Percentiles rank a stretch among this genome's conserved stretches.
Evolutionary conservation across 2,113 vertebrate genomes (phyloP).

Genomic region (Conger conger): DNA sequence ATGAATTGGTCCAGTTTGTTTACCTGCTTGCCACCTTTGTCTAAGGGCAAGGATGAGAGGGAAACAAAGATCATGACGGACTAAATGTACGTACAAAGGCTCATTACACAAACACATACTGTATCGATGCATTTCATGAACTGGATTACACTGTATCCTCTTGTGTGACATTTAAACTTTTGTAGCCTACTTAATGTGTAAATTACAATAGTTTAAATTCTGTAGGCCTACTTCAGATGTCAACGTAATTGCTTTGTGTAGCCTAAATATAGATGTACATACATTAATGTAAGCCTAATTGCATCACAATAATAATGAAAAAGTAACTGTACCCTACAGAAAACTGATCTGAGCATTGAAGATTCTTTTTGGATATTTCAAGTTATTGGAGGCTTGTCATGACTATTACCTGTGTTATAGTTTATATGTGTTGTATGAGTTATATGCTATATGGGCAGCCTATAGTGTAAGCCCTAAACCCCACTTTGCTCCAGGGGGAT

Average conservation of each 20-base stretch:
- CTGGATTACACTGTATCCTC: neutral
- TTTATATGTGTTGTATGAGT: too few species aligned
- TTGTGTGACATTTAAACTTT: neutral
- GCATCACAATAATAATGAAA: neutral
- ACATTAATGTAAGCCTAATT: too few species aligned
- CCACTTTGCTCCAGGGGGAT: too few species aligned
- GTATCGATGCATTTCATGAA: neutral
- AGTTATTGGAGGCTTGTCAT: neutral
- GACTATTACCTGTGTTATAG: neutral
- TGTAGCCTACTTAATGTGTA: too few species aligned
- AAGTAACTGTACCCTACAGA: neutral
- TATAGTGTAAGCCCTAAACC: too few species aligned
- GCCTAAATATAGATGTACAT: neutral
- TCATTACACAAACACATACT: neutral
- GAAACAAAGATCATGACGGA: slow-evolving; percentile 18
- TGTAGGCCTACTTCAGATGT: neutral
- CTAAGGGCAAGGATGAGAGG: slow-evolving; percentile 31
- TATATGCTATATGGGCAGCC: too few species aligned
- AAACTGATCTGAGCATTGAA: neutral
- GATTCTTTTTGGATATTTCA: neutral
- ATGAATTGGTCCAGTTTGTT: slow-evolving; percentile 27
- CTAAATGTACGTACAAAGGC: too few species aligned
- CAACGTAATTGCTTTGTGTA: neutral
- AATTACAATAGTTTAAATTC: neutral
- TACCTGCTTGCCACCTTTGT: slow-evolving; percentile 36